Percentiles rank a stretch among this genome's conserved stretches.
phyloP scores from a whole-genome alignment of 2,797 vertebrate species.

The Babyrousa celebensis region DNA sequence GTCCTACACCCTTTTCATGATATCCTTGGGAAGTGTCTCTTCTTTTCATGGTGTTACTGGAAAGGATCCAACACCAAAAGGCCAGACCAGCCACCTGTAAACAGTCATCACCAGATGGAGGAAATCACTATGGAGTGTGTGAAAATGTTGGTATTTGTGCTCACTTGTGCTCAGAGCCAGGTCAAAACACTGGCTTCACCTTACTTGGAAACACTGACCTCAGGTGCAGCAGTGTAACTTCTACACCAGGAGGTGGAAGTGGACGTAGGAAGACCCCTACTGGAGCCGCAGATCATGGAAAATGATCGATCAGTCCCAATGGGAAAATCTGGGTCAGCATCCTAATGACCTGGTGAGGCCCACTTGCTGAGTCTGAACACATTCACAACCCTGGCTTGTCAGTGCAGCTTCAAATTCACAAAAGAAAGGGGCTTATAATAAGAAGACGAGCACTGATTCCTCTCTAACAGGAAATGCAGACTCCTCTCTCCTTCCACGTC shows the following conservation, averaged over 20 bases:
- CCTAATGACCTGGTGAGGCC: not conserved
- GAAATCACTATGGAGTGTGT: not conserved
- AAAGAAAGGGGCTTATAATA: not conserved
- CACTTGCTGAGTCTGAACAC: not conserved
- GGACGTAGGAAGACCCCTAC: not conserved
- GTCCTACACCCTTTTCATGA: not conserved
- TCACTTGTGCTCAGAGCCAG: not conserved
- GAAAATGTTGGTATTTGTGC: not conserved
- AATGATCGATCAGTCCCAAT: not conserved
- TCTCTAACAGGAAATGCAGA: not conserved
- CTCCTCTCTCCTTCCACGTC: not conserved
- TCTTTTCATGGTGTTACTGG: not conserved
- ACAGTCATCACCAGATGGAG: not conserved
- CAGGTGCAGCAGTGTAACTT: not conserved
- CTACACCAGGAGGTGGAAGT: not conserved
- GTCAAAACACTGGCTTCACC: not conserved
- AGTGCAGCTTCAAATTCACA: conserved; percentile 19
- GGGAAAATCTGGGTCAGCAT: not conserved
- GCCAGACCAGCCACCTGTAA: not conserved
- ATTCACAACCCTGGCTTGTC: not conserved
- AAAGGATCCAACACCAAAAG: not conserved
- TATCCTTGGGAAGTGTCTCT: not conserved
- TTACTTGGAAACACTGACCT: not conserved
- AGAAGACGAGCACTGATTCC: not conserved
- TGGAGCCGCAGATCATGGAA: not conserved